These are phyloP conservation scores for Nansenia antarctica DNA, from an alignment of 2,113 vertebrate species.

Conservation along the genomic window DNA sequence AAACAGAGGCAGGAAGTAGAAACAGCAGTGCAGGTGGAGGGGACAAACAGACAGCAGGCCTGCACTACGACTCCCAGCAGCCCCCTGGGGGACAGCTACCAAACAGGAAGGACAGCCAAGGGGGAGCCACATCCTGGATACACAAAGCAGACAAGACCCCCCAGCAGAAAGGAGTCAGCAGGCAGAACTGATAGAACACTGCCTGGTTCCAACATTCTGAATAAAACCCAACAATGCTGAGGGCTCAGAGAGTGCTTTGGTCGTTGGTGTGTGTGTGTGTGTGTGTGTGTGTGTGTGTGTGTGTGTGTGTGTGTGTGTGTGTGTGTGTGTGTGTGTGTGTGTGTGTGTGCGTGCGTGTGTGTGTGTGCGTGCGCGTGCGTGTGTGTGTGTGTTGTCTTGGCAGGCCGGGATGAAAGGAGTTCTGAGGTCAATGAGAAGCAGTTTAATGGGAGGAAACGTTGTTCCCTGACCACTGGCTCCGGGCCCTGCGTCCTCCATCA, in stretches of 20 bases:
- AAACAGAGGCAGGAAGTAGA: slow-evolving; percentile 73
- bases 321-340: not conserved
- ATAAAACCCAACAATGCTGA: not conserved
- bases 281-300: not conserved
- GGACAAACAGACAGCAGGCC: slow-evolving; percentile 44
- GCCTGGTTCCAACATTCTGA: not conserved
- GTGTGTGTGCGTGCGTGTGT: not conserved
- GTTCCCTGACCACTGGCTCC: slow-evolving; percentile 6
- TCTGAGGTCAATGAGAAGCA: slow-evolving; percentile 22
- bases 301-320: not conserved
- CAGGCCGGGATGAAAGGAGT: not conserved
- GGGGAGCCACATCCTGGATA: slow-evolving; percentile 35
- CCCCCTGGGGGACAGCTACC: slow-evolving; percentile 38
- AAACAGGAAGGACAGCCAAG: slow-evolving; percentile 68
- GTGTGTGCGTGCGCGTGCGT: too few species aligned
- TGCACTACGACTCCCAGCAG: slow-evolving; percentile 35
- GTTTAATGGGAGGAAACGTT: slow-evolving; percentile 17
- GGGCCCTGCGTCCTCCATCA: not conserved
- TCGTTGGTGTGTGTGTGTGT: slow-evolving; percentile 1
- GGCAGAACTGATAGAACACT: not conserved
- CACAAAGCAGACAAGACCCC: slow-evolving; percentile 10
- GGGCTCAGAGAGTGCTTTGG: not conserved
- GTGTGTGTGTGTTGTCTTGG: slow-evolving; percentile 6
- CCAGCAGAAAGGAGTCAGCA: slow-evolving; percentile 8
- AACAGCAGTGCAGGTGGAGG: slow-evolving; percentile 59